Conservation (phyloP, 2,797 vertebrate species). For the Myioborus melanocephalus region DNA sequence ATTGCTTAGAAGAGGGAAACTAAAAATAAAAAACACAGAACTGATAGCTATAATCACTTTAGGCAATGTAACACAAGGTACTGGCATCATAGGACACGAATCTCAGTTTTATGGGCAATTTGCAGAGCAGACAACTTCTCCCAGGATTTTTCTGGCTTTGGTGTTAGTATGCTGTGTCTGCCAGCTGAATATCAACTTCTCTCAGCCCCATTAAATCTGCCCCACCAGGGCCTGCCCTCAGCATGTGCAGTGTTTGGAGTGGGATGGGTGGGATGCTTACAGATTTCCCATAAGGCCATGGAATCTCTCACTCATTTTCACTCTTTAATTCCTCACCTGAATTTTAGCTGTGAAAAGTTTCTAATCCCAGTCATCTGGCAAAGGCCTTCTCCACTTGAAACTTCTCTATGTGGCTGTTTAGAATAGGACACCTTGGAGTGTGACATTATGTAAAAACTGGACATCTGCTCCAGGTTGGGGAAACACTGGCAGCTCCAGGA, state of each 20-base stretch:
- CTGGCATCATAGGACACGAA: neutral
- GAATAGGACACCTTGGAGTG: neutral
- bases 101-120: constrained; percentile 11
- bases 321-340: neutral
- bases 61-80: neutral
- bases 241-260: neutral
- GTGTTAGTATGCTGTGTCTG: neutral
- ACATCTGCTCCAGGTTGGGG: neutral
- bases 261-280: neutral
- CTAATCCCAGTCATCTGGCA: neutral
- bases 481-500: neutral
- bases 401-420: neutral
- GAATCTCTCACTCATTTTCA: neutral
- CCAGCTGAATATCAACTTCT: neutral
- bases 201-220: neutral
- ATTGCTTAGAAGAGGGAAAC: constrained; percentile 20
- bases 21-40: constrained; percentile 43
- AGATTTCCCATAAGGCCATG: neutral
- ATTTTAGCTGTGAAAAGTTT: neutral
- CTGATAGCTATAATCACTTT: constrained; percentile 34
- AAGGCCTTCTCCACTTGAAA: neutral
- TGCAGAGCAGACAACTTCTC: neutral
- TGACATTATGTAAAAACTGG: neutral
- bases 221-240: neutral
- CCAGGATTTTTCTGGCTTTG: neutral